Base-by-base conservation (phyloP, 2,797 vertebrate species). In the Balearica regulorum region DNA sequence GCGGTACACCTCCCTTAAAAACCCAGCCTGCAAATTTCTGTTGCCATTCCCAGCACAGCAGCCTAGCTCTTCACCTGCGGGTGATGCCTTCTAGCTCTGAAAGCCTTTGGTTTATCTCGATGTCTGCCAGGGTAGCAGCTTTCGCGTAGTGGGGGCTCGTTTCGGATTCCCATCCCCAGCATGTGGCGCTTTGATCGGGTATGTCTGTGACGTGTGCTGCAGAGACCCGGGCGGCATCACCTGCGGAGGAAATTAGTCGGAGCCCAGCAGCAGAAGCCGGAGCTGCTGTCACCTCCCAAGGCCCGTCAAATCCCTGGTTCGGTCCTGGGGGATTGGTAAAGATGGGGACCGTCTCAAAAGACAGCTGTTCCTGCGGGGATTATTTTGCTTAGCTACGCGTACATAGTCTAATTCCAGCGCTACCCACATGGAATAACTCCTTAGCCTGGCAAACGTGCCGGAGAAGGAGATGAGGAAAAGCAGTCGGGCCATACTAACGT, bases 401-500 rank as follows among this genome's bases (percentile, higher is more conserved):
- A 3, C 0, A 0, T 24, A 58, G 70, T 51, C 54, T 31, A 39
- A 58, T 53, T 66, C 33, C 33, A 3, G 46, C 37, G 48, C 43
- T 41, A 0, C 35, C 70, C 26, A 4, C 19, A 62, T 48, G 89
- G 71, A 29, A 1, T 17, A 14, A 20, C 60, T 39, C 73, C 62
- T n/a, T 9, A 19, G 51, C 46, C 8, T 24, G 72, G 44, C 0
- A 4, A 20, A 10, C 0, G 13, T 33, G 48, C 5, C 60, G 0
- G 24, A 7, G 53, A 3, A 28, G 0, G 49, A 53, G 65, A 8
- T 1, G 6, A 44, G 48, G 60, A 14, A 5, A 19, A 20, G 51
- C 53, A 5, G 3, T 22, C 0, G 6, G 58, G 3, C 39, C 4
- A 0, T 8, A 0, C 75, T 92, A 66, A 93, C 0, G 0, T 14